Base-by-base conservation (phyloP, 2,888 invertebrate genomes). In the Podabrus alpinus region DNA sequence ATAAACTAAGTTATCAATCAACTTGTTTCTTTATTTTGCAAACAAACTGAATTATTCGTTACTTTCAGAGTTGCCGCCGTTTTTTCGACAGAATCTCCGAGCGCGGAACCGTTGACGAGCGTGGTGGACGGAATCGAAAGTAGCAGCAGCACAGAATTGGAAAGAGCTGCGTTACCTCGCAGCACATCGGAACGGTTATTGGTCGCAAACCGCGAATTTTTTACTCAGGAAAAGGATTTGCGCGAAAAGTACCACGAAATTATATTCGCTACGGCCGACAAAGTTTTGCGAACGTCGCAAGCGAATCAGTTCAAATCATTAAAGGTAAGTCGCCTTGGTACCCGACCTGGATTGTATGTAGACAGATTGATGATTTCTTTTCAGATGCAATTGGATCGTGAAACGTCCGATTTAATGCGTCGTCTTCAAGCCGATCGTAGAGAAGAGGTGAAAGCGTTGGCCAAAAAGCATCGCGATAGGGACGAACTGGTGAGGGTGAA, bases 401-500 rank as follows among this genome's bases (percentile, higher is more conserved):
- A 94, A 81, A 93, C 92, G 1, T 90, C 90, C 25, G 93, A 93
- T 79, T 90, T 95, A 68, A 92, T 96, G 91, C 92, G 94, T 82
- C 92, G 93, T 83, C 88, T 97, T 80, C 95, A 97, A 81, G 92
- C 93, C 73, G 93, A 93, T 74, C 92, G 96, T 77, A 92, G 96
- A 80, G 95, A 94, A 81, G 97, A 97, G 86, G 95, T 97, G 75
- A 97, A 96, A 85, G 92, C 92, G 68, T 88, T 98, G 76, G 93
- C 94, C 19, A 95, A 96, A 86, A 94, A 94, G 75, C 96, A 97
- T 86, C 92, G 94, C 81, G 97, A 98, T 87, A 94, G 97, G 82
- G 97, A 95, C 81, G 98, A 98, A 86, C 90, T 97, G 81, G 93
- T 94, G 78, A 90, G 95, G 85, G 94, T 95, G 86, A 96, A 96